Evolutionary conservation across 2,797 vertebrate species (phyloP).

Genomic region (Peromyscus melanophrys): DNA sequence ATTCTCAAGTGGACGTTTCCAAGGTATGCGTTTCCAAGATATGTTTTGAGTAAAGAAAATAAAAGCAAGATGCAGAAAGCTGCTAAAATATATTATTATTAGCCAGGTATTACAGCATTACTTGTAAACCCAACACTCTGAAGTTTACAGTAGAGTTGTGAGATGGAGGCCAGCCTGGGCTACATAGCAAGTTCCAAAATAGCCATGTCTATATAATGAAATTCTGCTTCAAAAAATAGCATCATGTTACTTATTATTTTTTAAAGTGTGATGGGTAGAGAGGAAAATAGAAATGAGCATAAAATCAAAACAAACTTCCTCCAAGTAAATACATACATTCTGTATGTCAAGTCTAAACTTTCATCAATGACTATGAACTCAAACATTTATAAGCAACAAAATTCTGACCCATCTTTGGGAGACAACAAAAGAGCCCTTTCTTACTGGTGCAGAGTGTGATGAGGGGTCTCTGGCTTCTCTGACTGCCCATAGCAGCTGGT

Average conservation of each 20-base stretch:
- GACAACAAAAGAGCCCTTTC: constrained; percentile 69
- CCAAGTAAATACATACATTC: background rate
- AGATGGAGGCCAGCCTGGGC: background rate
- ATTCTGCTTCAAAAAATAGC: background rate
- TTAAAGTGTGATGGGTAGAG: background rate
- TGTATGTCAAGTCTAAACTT: background rate
- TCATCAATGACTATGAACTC: background rate
- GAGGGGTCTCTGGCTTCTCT: constrained; percentile 94
- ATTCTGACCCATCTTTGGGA: background rate
- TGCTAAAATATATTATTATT: background rate
- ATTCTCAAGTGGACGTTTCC: background rate
- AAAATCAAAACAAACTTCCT: background rate
- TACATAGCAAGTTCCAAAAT: background rate
- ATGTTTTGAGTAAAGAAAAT: background rate
- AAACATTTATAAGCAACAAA: accelerated
- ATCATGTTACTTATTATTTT: background rate
- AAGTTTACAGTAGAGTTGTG: background rate
- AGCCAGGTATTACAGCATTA: background rate
- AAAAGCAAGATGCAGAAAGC: background rate
- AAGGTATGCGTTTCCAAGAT: background rate
- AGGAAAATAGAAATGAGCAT: background rate
- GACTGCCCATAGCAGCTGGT: constrained; percentile 95
- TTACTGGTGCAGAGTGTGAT: constrained; percentile 97
- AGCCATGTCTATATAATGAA: background rate
- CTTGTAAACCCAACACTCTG: background rate